These are phyloP conservation scores for Indicator indicator DNA, from an alignment of 2,113 vertebrate species.

Conservation along the genomic window DNA sequence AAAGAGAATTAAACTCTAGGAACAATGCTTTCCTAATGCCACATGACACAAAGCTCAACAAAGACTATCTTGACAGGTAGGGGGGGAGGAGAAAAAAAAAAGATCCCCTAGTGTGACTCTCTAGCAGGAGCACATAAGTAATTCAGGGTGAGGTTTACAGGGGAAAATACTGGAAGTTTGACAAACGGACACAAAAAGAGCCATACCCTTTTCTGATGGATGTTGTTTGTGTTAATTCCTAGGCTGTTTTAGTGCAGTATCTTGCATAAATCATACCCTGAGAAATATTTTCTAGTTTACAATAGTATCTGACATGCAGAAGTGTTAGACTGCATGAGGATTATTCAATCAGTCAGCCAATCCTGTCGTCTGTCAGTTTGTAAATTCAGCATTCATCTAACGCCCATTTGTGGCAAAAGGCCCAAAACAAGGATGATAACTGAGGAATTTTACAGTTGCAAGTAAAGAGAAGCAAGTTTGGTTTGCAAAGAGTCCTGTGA, in stretches of 20 bases:
- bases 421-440: conserved; percentile 11
- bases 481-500: not conserved
- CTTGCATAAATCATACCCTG: not conserved
- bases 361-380: not conserved
- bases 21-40: conserved; percentile 50
- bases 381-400: conserved; percentile 24
- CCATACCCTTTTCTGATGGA: not conserved
- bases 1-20: conserved; percentile 31
- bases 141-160: not conserved
- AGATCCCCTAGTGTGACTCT: not conserved
- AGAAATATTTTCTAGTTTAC: not conserved
- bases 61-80: conserved; percentile 43
- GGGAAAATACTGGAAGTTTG: not conserved
- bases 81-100: not conserved
- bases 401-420: not conserved
- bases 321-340: not conserved
- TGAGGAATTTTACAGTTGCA: not conserved
- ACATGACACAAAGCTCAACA: conserved; percentile 46
- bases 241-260: not conserved
- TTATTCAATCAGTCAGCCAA: conserved; percentile 25
- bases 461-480: not conserved
- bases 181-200: not conserved
- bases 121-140: not conserved
- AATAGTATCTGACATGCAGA: not conserved
- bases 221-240: not conserved